Evolutionary conservation across 2,888 invertebrate genomes (phyloP), one percentile per base, ranked within the genome.

Genomic region (Diarsia rubi): DNA sequence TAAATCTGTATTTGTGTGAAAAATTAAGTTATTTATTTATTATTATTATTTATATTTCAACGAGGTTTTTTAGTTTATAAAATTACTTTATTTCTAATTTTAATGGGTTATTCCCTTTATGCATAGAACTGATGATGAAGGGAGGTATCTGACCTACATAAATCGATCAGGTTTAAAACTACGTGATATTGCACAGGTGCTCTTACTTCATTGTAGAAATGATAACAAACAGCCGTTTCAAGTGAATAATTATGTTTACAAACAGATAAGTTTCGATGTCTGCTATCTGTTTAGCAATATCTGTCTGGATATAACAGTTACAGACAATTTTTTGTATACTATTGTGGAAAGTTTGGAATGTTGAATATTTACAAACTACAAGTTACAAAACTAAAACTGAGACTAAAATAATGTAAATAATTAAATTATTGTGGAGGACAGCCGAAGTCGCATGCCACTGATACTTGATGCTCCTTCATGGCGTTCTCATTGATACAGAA

Each of bases 231-330:
- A 60, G 42, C 21, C 24, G 21, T 69, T 69, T 47, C 49, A 42
- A 60, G 49, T 73, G 49, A 72, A 69, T 60, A 27, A 69, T 59
- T n/a, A 47, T 59, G 49, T 60, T 69, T 27, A 42, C 54, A 44
- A 27, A 73, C 21, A 49, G 73, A 69, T 73, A 69, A 42, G 44
- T 21, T 27, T 24, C 21, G 27, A 42, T 42, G 9, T 12, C 72
- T 69, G 24, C 19, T 49, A 69, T 60, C 69, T n/a, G 37, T 27
- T 63, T 37, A 37, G 19, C 37, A n/a, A n/a, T 52, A 14, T 24
- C 14, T 14, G 54, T 14, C 54, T 12, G 0, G n/a, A 14, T 24
- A 14, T 24, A 14, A n/a, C n/a, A 52, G 12, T 14, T 24, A 14
- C 24, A 24, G 14, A 54, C 52, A 52, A 3, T n/a, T n/a, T 52